Percentiles rank a stretch among this genome's conserved stretches.
Conservation (phyloP, 2,113 vertebrate species). For the Thryonomys swinderianus region DNA sequence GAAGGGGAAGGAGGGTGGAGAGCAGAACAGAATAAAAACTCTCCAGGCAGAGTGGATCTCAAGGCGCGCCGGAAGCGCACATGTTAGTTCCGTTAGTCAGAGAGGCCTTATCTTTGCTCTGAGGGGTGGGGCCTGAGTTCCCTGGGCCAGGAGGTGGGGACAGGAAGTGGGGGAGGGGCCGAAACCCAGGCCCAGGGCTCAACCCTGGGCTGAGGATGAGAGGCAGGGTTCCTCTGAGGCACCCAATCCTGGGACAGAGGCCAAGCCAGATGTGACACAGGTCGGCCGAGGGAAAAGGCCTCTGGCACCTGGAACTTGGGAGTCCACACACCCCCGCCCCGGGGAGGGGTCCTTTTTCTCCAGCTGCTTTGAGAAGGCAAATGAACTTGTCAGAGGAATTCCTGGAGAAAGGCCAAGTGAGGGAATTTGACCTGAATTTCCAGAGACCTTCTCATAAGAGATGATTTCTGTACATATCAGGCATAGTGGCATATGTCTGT, state of each 20-base stretch:
- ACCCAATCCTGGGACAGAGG: not conserved
- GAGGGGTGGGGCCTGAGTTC: too few relatives aligned
- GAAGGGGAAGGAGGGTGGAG: conserved; percentile 13
- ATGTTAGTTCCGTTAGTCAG: not conserved
- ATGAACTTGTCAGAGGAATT: not conserved
- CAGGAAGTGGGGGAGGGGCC: not conserved
- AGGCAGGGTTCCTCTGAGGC: not conserved
- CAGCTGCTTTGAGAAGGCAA: not conserved
- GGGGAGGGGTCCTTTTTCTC: not conserved
- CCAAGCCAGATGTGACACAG: not conserved
- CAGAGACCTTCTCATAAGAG: not conserved
- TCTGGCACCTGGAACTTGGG: not conserved
- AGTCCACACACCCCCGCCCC: not conserved
- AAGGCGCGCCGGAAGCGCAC: conserved; percentile 55
- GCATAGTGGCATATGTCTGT: not conserved
- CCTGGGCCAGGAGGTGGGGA: not conserved
- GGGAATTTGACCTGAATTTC: not conserved
- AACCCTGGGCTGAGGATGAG: too few relatives aligned
- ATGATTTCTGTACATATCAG: not conserved
- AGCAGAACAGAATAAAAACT: conserved; percentile 65
- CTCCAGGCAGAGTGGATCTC: conserved; percentile 68
- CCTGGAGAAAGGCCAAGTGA: not conserved
- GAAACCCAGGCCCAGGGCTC: not conserved
- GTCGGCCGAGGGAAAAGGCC: not conserved
- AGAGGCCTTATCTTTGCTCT: not conserved